Evolutionary conservation across 2,113 vertebrate genomes (phyloP).

Genomic region (Platichthys stellatus): DNA sequence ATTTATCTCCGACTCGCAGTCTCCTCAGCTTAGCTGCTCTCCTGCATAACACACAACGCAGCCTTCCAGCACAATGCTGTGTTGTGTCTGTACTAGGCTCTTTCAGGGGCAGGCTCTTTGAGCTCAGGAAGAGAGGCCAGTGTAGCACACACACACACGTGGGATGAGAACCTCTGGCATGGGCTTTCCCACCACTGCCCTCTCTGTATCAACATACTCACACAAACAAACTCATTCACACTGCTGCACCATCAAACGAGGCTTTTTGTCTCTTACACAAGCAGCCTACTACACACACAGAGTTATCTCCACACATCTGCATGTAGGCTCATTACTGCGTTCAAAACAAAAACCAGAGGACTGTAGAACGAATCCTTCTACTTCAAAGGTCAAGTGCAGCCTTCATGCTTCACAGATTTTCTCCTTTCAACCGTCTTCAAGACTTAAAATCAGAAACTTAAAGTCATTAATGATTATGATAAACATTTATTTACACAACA

Average conservation of each 20-base stretch:
- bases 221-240: constrained; percentile 67
- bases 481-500: constrained; percentile 47
- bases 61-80: constrained; percentile 51
- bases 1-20: constrained; percentile 54
- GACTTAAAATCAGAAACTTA: constrained; percentile 1
- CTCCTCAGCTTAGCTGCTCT: constrained; percentile 18
- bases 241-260: constrained; percentile 63
- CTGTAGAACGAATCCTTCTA: background rate
- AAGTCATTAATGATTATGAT: background rate
- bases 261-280: constrained; percentile 65
- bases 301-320: constrained; percentile 49
- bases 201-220: constrained; percentile 66
- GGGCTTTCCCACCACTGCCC: constrained; percentile 80
- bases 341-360: constrained; percentile 40
- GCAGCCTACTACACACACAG: constrained; percentile 14
- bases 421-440: background rate
- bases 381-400: constrained; percentile 15
- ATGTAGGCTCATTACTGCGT: constrained; percentile 48
- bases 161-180: constrained; percentile 76
- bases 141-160: constrained; percentile 19
- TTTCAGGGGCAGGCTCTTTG: constrained; percentile 60
- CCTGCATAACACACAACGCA: constrained; percentile 19
- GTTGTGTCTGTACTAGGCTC: constrained; percentile 62
- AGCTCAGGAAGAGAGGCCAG: constrained; percentile 70
- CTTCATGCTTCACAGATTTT: background rate